These are phyloP conservation scores for Rhynchopsitta pachyrhyncha DNA, from an alignment of 2,113 vertebrate species.

Conservation along the genomic window DNA sequence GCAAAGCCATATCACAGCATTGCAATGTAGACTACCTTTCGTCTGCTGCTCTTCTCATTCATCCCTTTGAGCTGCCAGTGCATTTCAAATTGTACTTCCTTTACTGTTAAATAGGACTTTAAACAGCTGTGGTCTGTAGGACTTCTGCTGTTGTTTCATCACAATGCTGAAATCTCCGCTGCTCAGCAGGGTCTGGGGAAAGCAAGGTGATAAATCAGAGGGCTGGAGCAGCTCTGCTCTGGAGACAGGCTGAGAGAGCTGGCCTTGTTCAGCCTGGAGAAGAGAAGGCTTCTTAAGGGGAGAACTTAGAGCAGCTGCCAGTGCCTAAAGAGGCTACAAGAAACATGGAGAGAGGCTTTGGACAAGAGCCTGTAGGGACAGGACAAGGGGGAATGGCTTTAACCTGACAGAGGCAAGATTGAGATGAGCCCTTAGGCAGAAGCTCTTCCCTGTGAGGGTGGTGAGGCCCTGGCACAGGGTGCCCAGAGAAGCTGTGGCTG, in stretches of 20 bases:
- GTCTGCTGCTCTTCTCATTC: neutral
- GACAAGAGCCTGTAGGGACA: no score
- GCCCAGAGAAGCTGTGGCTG: neutral
- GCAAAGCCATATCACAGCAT: neutral
- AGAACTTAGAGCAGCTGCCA: neutral
- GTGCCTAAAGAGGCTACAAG: neutral
- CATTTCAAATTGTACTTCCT: neutral
- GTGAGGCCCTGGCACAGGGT: neutral
- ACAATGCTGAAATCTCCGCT: fast-evolving
- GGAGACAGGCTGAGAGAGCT: neutral
- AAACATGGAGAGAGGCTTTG: neutral
- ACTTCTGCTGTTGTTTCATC: fast-evolving
- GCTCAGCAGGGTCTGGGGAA: fast-evolving
- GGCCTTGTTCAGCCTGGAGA: neutral
- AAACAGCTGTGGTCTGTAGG: fast-evolving
- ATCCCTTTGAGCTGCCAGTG: neutral
- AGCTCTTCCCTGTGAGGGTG: neutral
- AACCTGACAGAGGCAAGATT: no score
- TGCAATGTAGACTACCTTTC: fast-evolving
- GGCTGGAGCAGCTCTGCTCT: neutral
- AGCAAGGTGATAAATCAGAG: neutral
- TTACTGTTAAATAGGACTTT: neutral
- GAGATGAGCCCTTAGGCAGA: no score
- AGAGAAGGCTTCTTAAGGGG: neutral
- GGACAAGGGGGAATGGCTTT: no score